These are phyloP conservation scores for Barypeithes pellucidus DNA, from an alignment of 2,888 invertebrate species.

Conservation along the genomic window DNA sequence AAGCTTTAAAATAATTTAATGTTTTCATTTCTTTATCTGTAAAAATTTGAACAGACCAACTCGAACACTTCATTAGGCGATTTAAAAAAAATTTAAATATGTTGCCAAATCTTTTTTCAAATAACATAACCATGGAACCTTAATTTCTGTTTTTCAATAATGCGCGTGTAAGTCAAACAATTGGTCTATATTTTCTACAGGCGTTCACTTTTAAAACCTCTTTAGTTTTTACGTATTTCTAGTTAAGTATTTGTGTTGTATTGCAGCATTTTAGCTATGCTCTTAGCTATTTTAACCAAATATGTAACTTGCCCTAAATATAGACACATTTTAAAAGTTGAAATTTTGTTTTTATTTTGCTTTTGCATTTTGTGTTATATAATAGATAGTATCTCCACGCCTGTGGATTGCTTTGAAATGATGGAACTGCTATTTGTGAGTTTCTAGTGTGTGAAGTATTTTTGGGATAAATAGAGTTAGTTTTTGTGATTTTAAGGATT, in stretches of 20 bases:
- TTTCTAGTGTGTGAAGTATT: not conserved
- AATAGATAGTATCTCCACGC: constrained; percentile 1
- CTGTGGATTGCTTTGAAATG: not conserved
- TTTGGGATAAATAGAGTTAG: not conserved
- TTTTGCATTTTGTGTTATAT: constrained; percentile 43
- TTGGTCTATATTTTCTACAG: no score
- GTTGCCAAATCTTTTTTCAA: no score
- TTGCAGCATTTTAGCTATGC: constrained; percentile 43
- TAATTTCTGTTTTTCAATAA: no score
- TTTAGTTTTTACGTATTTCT: constrained; percentile 34
- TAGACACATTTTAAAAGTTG: constrained; percentile 34
- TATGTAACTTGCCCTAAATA: constrained; percentile 49
- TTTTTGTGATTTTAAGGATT: not conserved
- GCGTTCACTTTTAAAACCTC: no score
- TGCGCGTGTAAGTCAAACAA: no score
- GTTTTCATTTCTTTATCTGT: no score
- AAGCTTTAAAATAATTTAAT: no score
- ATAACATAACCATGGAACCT: no score
- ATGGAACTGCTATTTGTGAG: not conserved
- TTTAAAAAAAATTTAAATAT: no score
- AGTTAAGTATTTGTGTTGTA: constrained; percentile 12
- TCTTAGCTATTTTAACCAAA: constrained; percentile 43
- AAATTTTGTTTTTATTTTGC: constrained; percentile 46
- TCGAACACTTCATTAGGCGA: no score
- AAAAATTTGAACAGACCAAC: no score